Evolutionary conservation across 2,888 invertebrate species (phyloP), one percentile per base, ranked within the genome.

Genomic region (Macaria liturata): DNA sequence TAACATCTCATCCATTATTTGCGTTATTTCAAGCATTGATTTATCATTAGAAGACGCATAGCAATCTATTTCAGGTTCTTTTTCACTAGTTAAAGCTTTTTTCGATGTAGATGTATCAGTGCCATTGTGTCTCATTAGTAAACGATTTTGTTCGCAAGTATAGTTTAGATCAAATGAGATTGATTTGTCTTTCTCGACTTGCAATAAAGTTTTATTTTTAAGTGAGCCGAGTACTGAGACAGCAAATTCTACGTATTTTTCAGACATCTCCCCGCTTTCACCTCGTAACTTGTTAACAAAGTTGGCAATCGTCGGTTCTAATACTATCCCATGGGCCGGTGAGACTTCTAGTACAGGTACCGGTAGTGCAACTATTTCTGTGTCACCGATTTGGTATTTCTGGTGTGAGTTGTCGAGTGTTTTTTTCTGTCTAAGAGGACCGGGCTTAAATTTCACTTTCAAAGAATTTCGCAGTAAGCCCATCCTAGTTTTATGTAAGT

Each of bases 111-210:
- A 20, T 9, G 34, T 46, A 44, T 59, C 46, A 1, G 49, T 50
- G 37, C 9, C 64, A 69, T 82, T 79, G 54, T 74, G 85, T 42
- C 75, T 88, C 78, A 94, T 93, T 4, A 95, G 74, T 39, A 95
- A 77, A 68, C 86, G 86, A 63, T 89, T 89, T 71, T 94, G 94
- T 73, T 93, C 87, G 74, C 93, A 93, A 62, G 89, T 83, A 71
- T 94, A 95, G 31, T 88, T 86, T 64, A 95, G 81, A 53, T 92
- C 84, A 78, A 95, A 95, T 45, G 88, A 88, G 49, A 93, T 88
- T 30, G 82, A 80, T 61, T 80, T 66, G 37, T 78, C 68, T 59
- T 62, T 67, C 55, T 74, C 74, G 40, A 74, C 68, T 60, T 83
- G 80, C 56, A 69, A 55, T 37, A 69, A 54, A 20, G 64, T 68